Percentiles rank a stretch among this genome's conserved stretches.
Evolutionary conservation across 2,888 invertebrate species (phyloP).

Genomic region (Polyommatus icarus): DNA sequence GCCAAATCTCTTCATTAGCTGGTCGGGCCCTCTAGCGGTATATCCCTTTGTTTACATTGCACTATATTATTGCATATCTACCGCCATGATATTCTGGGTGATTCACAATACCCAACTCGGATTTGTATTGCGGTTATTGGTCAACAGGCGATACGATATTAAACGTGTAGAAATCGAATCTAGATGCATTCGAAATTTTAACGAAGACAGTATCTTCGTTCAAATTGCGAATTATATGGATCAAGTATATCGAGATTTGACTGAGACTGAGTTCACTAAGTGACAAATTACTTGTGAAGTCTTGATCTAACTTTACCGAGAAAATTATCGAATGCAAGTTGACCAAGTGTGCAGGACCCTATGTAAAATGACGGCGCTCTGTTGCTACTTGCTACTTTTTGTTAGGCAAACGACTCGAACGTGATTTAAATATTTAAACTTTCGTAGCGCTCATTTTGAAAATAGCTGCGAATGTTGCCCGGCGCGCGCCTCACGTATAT

Average conservation of each 20-base stretch:
- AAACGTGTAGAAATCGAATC: too few species aligned
- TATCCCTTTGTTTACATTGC: conserved; percentile 59
- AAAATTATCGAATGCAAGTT: conserved; percentile 3
- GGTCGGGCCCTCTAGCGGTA: conserved; percentile 60
- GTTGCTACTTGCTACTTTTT: conserved; percentile 31
- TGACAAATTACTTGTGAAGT: too few species aligned
- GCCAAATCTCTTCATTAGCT: conserved; percentile 78
- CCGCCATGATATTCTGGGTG: conserved; percentile 41
- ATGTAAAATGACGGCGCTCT: conserved; percentile 33
- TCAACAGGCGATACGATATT: too few species aligned
- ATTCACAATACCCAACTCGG: neutral
- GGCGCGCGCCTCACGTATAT: neutral
- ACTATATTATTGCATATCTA: conserved; percentile 43
- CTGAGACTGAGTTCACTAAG: too few species aligned
- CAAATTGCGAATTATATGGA: too few species aligned
- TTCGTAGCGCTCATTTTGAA: conserved; percentile 21
- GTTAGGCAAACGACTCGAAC: conserved; percentile 31
- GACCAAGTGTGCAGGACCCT: conserved; percentile 18
- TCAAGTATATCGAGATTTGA: too few species aligned
- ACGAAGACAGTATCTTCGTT: too few species aligned
- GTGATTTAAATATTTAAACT: conserved; percentile 34
- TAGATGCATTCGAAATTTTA: too few species aligned
- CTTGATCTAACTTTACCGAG: neutral
- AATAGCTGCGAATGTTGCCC: conserved; percentile 4
- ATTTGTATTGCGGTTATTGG: too few species aligned